Evolutionary conservation across 2,113 vertebrate species (phyloP).

Genomic region (Scomber colias): DNA sequence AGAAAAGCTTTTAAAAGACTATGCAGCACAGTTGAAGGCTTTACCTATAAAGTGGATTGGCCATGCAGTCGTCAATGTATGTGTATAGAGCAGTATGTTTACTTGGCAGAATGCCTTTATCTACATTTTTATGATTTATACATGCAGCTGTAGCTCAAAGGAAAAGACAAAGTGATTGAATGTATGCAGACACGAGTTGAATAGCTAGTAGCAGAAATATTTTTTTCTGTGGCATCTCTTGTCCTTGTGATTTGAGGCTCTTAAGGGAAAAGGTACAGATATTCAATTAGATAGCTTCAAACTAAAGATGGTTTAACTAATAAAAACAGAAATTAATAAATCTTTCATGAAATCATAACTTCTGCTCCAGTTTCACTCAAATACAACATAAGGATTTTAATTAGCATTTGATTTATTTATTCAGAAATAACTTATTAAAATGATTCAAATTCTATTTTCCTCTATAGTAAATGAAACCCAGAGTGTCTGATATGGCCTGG

Average conservation of each 20-base stretch:
- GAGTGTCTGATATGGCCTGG: not conserved
- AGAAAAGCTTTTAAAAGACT: conserved; percentile 49
- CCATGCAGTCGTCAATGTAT: conserved; percentile 15
- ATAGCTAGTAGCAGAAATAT: conserved; percentile 36
- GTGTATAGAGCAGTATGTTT: conserved; percentile 39
- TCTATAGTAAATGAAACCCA: not conserved
- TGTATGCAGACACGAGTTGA: conserved; percentile 40
- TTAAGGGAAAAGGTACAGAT: conserved; percentile 12
- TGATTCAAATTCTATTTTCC: not conserved
- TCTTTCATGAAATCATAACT: conserved; percentile 31
- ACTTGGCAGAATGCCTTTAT: conserved; percentile 55
- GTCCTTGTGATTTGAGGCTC: conserved; percentile 22
- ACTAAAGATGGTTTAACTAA: conserved; percentile 8
- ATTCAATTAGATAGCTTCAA: conserved; percentile 27
- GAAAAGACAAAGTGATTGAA: conserved; percentile 45
- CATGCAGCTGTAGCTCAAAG: conserved; percentile 56
- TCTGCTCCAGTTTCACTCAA: conserved; percentile 34
- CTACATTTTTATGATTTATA: conserved; percentile 61
- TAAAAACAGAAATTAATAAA: conserved; percentile 22
- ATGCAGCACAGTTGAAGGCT: conserved; percentile 24
- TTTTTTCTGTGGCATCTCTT: conserved; percentile 19
- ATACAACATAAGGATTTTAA: conserved; percentile 7
- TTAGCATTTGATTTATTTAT: conserved; percentile 21
- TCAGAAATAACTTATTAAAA: conserved; percentile 16
- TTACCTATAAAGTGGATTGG: conserved; percentile 48